Evolutionary conservation across 1,140 invertebrate genomes (phyloP), one percentile per base, ranked within the genome.

Genomic region (Zaprionus capensis): DNA sequence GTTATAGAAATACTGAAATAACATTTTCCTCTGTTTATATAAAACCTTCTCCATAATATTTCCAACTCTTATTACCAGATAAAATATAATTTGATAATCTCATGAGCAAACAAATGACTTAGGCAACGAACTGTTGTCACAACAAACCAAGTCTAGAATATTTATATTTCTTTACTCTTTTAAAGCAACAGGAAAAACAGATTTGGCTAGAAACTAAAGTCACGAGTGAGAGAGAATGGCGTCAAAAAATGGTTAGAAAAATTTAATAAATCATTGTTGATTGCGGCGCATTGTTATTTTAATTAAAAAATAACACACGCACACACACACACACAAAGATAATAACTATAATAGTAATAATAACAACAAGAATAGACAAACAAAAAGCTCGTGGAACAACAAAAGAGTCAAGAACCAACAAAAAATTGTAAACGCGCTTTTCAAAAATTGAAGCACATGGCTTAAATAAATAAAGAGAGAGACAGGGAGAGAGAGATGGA

Each of bases 261-360:
- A 81, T 81, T 88, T 84, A 70, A 88, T 88, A 88, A 90, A 90
- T 88, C 81, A 88, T 79, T 82, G 67, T 67, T 90, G 85, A 91
- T 88, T 88, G 81, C 71, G 65, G 46, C 24, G 49, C 81, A 82
- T 88, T 88, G 85, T 88, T 91, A 88, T 90, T 91, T 77, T 85
- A 85, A 77, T 73, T 77, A 73, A 85, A 85, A 75, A 80, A 64
- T 66, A 49, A 71, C 34, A 74, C 28, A 64, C 31, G 49, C 63
- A 53, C 44, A 55, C 20, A 73, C 63, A 53, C 44, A 55, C n/a
- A 73, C 24, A 51, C 44, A 61, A 14, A 65, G 14, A 11, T 17
- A 46, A 58, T 44, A 61, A 53, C 41, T 17, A 61, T 53, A 66
- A 74, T 51, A 67, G 77, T 77, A 80, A 80, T 84, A 81, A 66